Base-by-base conservation (phyloP, 1,140 invertebrate species). In the Sarcophaga bullata region DNA sequence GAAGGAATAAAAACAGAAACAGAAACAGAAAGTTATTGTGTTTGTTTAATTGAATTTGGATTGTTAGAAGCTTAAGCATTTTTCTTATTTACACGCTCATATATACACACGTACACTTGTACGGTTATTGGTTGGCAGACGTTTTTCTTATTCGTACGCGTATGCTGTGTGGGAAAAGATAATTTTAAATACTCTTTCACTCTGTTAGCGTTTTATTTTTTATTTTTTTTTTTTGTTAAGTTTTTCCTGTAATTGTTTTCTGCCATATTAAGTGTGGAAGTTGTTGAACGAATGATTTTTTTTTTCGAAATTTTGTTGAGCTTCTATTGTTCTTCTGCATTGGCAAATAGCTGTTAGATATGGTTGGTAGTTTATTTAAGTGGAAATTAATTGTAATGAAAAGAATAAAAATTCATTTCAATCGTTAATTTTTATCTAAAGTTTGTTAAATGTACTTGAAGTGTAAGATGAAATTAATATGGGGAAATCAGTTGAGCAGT, bases 21-120 rank as follows among this genome's bases (percentile, higher is more conserved):
- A 37, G 25, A 68, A 68, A 68, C 17, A 78, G 19, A 78, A 89
- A 88, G 87, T 89, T 89, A 89, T 89, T 89, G 88, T 89, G 87
- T 89, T 89, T 89, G 88, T 89, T 89, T 89, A 89, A 89, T 89
- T 89, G 88, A 89, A 89, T 89, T 89, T 87, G 85, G 87, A 89
- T 89, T 88, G 86, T 85, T 83, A 81, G 13, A 50, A 73, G 54
- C 72, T 25, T 75, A 17, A 25, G n/a, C 62, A 8, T 68, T 68
- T 52, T 68, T 68, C 62, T 68, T 68, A 9, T 68, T 68, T 68
- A 68, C 15, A 6, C 0, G 4, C 13, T 15, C 62, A 68, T 19
- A 52, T 13, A 25, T 62, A 75, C 17, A n/a, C 50, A n/a, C 15
- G 15, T 25, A 47, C 19, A 13, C n/a, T 37, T 37, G 25, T 37